These are phyloP conservation scores for Epinephelus awoara DNA, from an alignment of 2,797 vertebrate species.

Conservation along the genomic window DNA sequence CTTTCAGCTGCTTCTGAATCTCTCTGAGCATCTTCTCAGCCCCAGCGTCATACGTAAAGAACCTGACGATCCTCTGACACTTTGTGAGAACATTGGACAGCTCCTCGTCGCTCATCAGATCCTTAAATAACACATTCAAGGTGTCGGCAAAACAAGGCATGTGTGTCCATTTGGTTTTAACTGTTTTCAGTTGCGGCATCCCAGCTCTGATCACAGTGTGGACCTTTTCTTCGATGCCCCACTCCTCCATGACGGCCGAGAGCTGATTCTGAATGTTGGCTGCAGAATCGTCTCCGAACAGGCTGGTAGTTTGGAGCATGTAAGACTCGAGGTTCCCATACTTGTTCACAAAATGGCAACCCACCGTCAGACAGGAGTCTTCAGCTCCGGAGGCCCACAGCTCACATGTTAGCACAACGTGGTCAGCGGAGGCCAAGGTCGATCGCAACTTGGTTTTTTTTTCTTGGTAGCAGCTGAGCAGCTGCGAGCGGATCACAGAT, in stretches of 20 bases:
- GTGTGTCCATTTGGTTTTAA: background rate
- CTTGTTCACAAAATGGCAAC: slow-evolving; percentile 11
- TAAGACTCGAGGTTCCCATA: slow-evolving; percentile 7
- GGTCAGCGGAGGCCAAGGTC: background rate
- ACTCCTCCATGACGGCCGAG: background rate
- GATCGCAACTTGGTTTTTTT: background rate
- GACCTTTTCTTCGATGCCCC: slow-evolving; percentile 15
- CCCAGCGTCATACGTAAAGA: slow-evolving; percentile 5
- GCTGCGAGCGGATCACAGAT: background rate
- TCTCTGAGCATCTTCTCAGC: slow-evolving; percentile 4
- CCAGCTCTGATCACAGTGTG: slow-evolving; percentile 10
- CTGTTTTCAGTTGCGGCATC: background rate
- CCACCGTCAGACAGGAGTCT: background rate
- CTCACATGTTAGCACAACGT: slow-evolving; percentile 29
- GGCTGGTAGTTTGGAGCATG: background rate
- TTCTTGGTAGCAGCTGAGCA: background rate
- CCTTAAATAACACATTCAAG: slow-evolving; percentile 6
- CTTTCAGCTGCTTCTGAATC: background rate
- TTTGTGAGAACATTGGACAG: slow-evolving; percentile 7
- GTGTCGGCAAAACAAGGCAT: slow-evolving; percentile 33
- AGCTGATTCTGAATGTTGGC: background rate
- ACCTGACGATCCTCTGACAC: slow-evolving; percentile 14
- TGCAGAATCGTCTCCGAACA: background rate
- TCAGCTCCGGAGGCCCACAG: slow-evolving; percentile 10
- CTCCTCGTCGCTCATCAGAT: background rate